Percentiles rank a stretch among this genome's conserved stretches.
Evolutionary conservation across 2,888 invertebrate species (phyloP).

Genomic region (Apotomis capreana): DNA sequence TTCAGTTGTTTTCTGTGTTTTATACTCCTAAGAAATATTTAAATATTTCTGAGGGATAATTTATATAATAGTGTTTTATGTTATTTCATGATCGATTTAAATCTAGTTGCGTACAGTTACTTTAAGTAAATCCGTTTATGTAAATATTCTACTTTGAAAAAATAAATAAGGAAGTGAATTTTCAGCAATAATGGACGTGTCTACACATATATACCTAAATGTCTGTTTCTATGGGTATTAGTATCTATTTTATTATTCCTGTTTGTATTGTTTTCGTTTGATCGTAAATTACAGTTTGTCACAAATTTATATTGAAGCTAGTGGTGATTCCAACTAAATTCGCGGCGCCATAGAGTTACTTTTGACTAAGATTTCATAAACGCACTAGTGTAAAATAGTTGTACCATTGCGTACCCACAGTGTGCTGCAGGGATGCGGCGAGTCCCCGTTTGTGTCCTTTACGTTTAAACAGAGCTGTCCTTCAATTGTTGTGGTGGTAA

Average conservation of each 20-base stretch:
- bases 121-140: constrained; percentile 69
- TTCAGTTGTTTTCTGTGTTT: constrained; percentile 59
- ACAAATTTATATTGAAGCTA: constrained; percentile 40
- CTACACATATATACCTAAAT: constrained; percentile 36
- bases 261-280: constrained; percentile 25
- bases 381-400: constrained; percentile 7
- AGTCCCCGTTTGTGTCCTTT: constrained; percentile 13
- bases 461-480: constrained; percentile 17
- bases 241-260: constrained; percentile 44
- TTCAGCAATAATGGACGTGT: constrained; percentile 55
- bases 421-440: neutral
- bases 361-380: constrained; percentile 3
- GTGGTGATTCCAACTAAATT: constrained; percentile 28
- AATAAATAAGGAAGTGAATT: constrained; percentile 52
- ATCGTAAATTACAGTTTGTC: constrained; percentile 42
- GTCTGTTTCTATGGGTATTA: constrained; percentile 45
- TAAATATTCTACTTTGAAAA: constrained; percentile 73
- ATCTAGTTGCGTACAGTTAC: constrained; percentile 64
- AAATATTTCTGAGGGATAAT: constrained; percentile 60
- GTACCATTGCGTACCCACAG: constrained; percentile 8
- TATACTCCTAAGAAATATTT: constrained; percentile 62
- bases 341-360: constrained; percentile 3
- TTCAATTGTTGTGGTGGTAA: constrained; percentile 58
- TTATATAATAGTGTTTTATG: constrained; percentile 50
- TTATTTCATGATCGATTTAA: constrained; percentile 53